phyloP scores from a whole-genome alignment of 2,113 vertebrate species.

The Anarrhichthys ocellatus region DNA sequence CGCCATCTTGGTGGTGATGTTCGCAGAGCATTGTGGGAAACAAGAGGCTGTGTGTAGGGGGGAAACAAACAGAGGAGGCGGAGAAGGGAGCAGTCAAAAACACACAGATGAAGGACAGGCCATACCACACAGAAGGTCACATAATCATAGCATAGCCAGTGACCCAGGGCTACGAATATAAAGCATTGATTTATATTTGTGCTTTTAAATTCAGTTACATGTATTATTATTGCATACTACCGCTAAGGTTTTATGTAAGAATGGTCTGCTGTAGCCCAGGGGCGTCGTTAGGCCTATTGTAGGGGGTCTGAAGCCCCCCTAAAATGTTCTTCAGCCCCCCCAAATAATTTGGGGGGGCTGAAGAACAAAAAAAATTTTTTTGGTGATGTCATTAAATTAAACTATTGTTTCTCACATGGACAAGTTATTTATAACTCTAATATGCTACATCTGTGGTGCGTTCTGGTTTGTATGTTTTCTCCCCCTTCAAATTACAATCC shows the following conservation, averaged over 20 bases:
- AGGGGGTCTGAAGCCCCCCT: too few relatives aligned
- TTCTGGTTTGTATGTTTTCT: too few relatives aligned
- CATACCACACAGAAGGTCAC: neutral
- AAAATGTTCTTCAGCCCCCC: too few relatives aligned
- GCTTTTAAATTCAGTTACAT: neutral
- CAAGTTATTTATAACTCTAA: too few relatives aligned
- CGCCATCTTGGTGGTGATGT: slow-evolving; percentile 94
- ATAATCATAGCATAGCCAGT: neutral
- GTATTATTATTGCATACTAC: neutral
- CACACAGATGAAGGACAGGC: slow-evolving; percentile 13
- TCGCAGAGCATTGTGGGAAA: slow-evolving; percentile 92
- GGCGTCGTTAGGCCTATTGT: too few relatives aligned
- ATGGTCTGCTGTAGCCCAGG: neutral
- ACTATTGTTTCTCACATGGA: too few relatives aligned
- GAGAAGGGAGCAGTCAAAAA: slow-evolving; percentile 40
- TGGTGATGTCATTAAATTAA: too few relatives aligned
- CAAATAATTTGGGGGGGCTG: too few relatives aligned
- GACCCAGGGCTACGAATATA: neutral
- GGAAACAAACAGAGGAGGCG: slow-evolving; percentile 37
- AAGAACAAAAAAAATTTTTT: too few relatives aligned
- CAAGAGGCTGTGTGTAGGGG: slow-evolving; percentile 48
- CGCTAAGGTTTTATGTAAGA: neutral
- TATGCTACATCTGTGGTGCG: too few relatives aligned
- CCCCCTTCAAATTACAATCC: too few relatives aligned
- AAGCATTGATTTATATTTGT: neutral